Conservation (phyloP, 2,113 vertebrate species). For the Laterallus jamaicensis region DNA sequence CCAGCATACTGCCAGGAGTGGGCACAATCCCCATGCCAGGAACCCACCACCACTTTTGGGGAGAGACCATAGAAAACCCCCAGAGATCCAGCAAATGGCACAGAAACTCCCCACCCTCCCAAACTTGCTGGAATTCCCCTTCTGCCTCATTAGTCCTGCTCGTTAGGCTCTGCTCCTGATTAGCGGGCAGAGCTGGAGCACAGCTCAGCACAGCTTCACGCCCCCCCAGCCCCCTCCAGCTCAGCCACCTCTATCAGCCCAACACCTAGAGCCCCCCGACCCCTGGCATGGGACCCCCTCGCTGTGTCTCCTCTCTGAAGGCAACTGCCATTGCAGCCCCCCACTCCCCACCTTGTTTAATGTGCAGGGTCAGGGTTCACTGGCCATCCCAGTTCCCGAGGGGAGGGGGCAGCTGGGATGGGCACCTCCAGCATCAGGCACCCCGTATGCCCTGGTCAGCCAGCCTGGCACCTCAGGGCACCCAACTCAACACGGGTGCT, state of each 20-base stretch:
- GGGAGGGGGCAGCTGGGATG: background rate
- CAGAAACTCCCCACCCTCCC: background rate
- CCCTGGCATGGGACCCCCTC: background rate
- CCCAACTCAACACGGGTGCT: background rate
- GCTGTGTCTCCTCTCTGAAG: background rate
- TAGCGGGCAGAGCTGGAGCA: background rate
- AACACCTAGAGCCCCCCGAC: background rate
- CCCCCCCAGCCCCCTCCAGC: background rate
- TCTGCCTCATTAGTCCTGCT: background rate
- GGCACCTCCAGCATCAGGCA: background rate
- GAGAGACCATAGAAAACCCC: background rate
- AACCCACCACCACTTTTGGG: accelerated
- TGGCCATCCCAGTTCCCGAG: accelerated
- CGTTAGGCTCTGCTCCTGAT: background rate
- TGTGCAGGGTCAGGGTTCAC: background rate
- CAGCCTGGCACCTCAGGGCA: accelerated
- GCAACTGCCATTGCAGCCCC: background rate
- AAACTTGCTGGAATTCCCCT: background rate
- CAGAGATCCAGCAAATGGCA: background rate
- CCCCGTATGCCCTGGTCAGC: accelerated
- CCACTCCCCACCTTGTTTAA: background rate
- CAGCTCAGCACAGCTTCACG: background rate
- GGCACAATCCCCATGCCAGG: accelerated
- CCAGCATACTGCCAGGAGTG: background rate
- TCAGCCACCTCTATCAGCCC: background rate